Evolutionary conservation across 2,113 vertebrate genomes (phyloP).

Genomic region (Peromyscus polionotus): DNA sequence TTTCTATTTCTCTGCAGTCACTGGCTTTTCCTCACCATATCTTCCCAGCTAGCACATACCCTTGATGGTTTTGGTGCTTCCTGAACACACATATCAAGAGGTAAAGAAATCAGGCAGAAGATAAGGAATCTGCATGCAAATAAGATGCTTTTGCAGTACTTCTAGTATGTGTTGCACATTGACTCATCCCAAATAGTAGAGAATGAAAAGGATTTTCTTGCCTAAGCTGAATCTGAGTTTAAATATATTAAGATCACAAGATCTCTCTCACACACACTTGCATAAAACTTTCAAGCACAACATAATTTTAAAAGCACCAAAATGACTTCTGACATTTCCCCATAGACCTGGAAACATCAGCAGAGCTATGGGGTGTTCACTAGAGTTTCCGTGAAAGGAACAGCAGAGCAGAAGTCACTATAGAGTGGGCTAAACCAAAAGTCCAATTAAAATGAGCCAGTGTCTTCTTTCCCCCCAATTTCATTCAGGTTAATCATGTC

Average conservation of each 20-base stretch:
- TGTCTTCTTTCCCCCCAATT: slow-evolving; percentile 9
- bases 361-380: neutral
- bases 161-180: neutral
- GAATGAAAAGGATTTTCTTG: slow-evolving; percentile 41
- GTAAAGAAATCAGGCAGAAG: neutral
- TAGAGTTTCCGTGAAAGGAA: slow-evolving; percentile 41
- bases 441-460: slow-evolving; percentile 24
- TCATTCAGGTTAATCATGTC: slow-evolving; percentile 37
- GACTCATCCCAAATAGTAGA: slow-evolving; percentile 26
- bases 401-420: neutral
- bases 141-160: slow-evolving; percentile 8
- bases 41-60: neutral
- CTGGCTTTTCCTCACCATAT: accelerated
- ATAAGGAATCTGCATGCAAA: slow-evolving; percentile 13
- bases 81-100: neutral
- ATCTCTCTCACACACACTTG: neutral
- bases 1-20: slow-evolving; percentile 1
- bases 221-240: slow-evolving; percentile 54
- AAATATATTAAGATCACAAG: slow-evolving; percentile 54
- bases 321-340: slow-evolving; percentile 40
- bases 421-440: neutral
- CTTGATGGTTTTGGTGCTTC: neutral
- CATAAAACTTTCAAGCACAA: slow-evolving; percentile 2
- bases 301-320: slow-evolving; percentile 45
- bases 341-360: neutral